phyloP scores from a whole-genome alignment of 2,888 invertebrate genomes.

The Syritta pipiens region DNA sequence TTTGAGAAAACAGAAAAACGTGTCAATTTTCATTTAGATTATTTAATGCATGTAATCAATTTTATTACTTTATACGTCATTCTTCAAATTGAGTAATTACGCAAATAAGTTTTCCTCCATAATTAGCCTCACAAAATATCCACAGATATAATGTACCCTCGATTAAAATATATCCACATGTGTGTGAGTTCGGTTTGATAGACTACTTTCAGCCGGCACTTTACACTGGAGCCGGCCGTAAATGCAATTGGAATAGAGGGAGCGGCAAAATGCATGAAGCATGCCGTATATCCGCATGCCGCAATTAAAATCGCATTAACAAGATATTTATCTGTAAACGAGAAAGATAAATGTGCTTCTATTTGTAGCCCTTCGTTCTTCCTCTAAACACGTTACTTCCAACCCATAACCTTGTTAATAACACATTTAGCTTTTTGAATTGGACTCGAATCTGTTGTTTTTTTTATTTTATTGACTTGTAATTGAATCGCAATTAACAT shows the following conservation, averaged over 20 bases:
- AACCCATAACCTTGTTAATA: slow-evolving; percentile 49
- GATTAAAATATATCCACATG: neutral
- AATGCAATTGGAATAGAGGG: slow-evolving; percentile 38
- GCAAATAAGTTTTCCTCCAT: neutral
- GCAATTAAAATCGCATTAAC: slow-evolving; percentile 72
- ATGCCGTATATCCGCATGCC: slow-evolving; percentile 70
- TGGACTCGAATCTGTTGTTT: slow-evolving; percentile 35
- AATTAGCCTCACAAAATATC: neutral
- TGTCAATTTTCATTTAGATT: neutral
- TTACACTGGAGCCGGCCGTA: slow-evolving; percentile 1
- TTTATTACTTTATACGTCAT: neutral
- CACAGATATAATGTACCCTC: neutral
- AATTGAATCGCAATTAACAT: slow-evolving; percentile 56
- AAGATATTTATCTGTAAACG: slow-evolving; percentile 71
- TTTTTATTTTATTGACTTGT: slow-evolving; percentile 56
- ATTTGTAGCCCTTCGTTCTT: slow-evolving; percentile 36
- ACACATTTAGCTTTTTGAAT: slow-evolving; percentile 51
- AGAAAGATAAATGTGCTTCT: slow-evolving; percentile 54
- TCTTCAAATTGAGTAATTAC: slow-evolving; percentile 36
- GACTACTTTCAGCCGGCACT: slow-evolving; percentile 1
- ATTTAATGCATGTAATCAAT: neutral
- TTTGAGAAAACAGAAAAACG: too few species aligned
- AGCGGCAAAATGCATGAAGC: slow-evolving; percentile 47
- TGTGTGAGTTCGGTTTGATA: neutral
- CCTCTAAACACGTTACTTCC: slow-evolving; percentile 28